Conservation (phyloP, 37 sponge, comb jelly and placozoan genomes). For the Chondrilla cf. caribensis region DNA sequence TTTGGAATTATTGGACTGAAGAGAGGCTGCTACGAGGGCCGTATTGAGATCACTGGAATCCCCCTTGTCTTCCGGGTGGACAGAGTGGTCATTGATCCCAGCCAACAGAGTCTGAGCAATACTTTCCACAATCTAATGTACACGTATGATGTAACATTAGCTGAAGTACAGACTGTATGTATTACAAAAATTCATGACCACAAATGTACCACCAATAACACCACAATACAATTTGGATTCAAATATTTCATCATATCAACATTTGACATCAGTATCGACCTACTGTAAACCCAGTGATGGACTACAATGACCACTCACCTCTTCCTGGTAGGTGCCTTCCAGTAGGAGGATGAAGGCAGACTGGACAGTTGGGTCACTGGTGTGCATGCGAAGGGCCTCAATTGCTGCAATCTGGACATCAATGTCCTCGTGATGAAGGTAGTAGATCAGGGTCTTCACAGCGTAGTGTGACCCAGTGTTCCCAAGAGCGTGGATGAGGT, state of each 20-base stretch:
- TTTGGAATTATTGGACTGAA: constrained; percentile 9
- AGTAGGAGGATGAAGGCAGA: neutral
- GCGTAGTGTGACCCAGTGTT: neutral
- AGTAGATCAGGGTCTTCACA: neutral
- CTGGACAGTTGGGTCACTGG: neutral
- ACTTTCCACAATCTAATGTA: neutral
- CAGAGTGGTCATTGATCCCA: neutral
- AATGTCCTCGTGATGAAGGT: neutral
- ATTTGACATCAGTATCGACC: no score
- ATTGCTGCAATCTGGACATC: constrained; percentile 22
- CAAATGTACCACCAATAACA: no score
- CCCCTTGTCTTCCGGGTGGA: neutral
- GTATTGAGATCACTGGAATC: neutral
- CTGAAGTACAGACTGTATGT: no score
- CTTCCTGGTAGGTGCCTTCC: neutral
- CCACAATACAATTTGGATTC: no score
- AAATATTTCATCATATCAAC: no score
- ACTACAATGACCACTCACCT: no score
- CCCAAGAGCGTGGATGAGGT: constrained; percentile 30
- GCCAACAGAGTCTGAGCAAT: neutral
- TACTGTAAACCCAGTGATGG: no score
- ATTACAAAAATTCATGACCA: neutral
- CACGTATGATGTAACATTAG: no score
- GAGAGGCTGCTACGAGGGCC: neutral
- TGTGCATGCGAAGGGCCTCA: neutral